Conservation (phyloP, 2,888 invertebrate genomes). For the Eugnorisma glareosa region DNA sequence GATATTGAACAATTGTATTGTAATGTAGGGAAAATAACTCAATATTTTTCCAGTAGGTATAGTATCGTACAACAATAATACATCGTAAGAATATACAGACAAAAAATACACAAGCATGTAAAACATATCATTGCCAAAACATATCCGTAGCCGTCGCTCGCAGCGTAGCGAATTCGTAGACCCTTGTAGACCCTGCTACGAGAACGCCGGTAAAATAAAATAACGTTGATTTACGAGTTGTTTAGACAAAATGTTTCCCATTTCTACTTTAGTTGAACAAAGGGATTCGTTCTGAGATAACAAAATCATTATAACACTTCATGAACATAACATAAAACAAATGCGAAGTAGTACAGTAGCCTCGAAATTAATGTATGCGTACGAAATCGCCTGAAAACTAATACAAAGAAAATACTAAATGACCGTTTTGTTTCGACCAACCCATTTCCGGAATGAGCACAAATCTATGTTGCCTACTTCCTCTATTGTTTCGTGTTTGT, state of each 20-base stretch:
- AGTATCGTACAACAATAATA: not conserved
- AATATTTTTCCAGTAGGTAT: not conserved
- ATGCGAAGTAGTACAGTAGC: conserved; percentile 7
- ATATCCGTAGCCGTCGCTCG: conserved; percentile 1
- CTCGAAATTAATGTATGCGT: conserved; percentile 57
- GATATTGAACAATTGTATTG: not conserved
- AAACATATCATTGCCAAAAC: not conserved
- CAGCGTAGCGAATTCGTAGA: conserved; percentile 35
- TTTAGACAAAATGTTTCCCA: not conserved
- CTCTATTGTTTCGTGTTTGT: conserved; percentile 56
- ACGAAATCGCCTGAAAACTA: conserved; percentile 52
- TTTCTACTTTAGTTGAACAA: conserved; percentile 31
- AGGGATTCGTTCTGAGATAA: conserved; percentile 37
- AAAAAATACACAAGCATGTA: not conserved
- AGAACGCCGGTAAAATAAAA: not conserved
- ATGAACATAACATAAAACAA: conserved; percentile 38
- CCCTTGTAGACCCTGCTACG: conserved; percentile 18
- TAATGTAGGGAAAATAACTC: not conserved
- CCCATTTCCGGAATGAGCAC: conserved; percentile 67
- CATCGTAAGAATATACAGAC: not conserved
- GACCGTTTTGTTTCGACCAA: conserved; percentile 70
- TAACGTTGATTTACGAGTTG: conserved; percentile 14
- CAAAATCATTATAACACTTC: conserved; percentile 45
- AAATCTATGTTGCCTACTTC: conserved; percentile 60
- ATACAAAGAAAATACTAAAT: conserved; percentile 67